Percentiles rank a stretch among this genome's conserved stretches.
Conservation (phyloP, 2,888 invertebrate genomes). For the Acrocera orbiculus region DNA sequence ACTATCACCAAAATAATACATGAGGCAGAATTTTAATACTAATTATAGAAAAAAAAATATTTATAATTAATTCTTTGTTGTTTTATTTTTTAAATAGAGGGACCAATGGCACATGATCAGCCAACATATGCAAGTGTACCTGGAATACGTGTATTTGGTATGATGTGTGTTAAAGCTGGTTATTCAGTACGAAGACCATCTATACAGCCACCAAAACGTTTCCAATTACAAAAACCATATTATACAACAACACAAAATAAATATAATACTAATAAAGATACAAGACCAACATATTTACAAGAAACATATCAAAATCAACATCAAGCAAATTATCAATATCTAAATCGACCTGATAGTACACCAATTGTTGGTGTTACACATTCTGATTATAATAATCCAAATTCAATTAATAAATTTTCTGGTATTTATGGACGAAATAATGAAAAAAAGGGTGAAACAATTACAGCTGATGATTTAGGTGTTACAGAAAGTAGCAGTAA, state of each 20-base stretch:
- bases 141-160: constrained; percentile 82
- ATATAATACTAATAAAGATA: constrained; percentile 15
- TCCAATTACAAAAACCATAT: constrained; percentile 28
- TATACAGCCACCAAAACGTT: constrained; percentile 27
- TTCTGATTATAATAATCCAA: constrained; percentile 22
- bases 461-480: constrained; percentile 21
- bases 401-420: constrained; percentile 22
- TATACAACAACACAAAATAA: constrained; percentile 20
- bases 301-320: constrained; percentile 19
- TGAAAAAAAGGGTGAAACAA: constrained; percentile 26
- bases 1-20: too few species aligned
- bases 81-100: constrained; percentile 43
- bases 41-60: neutral
- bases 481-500: constrained; percentile 11
- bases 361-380: constrained; percentile 12
- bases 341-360: constrained; percentile 27
- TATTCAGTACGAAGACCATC: constrained; percentile 29
- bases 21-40: neutral
- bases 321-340: constrained; percentile 26
- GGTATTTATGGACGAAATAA: constrained; percentile 28
- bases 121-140: constrained; percentile 88
- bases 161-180: constrained; percentile 66
- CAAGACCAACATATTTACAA: constrained; percentile 12
- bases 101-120: constrained; percentile 86
- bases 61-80: neutral